Conservation (phyloP, 2,797 vertebrate species). For the Hemitrygon akajei region DNA sequence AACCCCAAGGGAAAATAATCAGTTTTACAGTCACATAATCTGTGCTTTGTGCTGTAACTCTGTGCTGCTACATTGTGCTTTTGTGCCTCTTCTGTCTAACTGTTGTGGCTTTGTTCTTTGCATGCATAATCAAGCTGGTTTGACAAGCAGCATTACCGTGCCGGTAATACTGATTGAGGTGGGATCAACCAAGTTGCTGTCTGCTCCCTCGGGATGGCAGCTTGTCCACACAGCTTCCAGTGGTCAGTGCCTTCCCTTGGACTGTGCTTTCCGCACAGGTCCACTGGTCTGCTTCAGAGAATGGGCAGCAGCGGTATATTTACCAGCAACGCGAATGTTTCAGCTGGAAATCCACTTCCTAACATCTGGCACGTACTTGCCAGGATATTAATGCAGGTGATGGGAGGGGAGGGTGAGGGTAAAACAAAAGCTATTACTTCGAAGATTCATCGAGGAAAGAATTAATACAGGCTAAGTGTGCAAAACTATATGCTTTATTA, state of each 20-base stretch:
- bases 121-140: not conserved
- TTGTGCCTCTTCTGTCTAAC: not conserved
- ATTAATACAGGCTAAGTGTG: constrained; percentile 51
- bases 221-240: not conserved
- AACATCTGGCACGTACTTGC: constrained; percentile 49
- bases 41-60: not conserved
- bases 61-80: constrained; percentile 8
- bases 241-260: not conserved
- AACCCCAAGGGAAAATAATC: constrained; percentile 10
- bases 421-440: constrained; percentile 47
- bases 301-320: not conserved
- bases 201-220: not conserved
- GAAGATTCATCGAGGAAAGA: constrained; percentile 50
- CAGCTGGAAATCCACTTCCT: constrained; percentile 40
- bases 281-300: not conserved
- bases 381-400: constrained; percentile 41
- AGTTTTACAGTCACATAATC: constrained; percentile 25
- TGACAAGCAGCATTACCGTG: not conserved
- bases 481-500: constrained; percentile 56
- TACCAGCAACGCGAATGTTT: not conserved
- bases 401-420: too few relatives aligned
- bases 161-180: not conserved
- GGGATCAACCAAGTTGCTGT: not conserved
- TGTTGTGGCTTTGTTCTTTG: constrained; percentile 23
- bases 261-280: not conserved